Evolutionary conservation across 30 jellyfish, hydroid and myxozoan species (phyloP).

Genomic region (Aurelia sp.): DNA sequence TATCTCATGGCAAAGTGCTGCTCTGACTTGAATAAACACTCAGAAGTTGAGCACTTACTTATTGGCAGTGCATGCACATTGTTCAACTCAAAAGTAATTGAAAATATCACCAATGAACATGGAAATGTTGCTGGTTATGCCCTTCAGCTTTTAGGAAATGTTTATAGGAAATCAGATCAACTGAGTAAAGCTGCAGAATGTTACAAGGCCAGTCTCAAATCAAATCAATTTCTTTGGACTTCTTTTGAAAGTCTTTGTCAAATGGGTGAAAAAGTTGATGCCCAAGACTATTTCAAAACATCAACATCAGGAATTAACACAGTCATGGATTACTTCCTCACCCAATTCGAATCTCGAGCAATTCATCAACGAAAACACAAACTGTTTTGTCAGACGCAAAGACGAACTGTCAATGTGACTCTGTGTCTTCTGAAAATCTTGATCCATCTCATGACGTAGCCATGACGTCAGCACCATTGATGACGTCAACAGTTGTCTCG

Average conservation of each 20-base stretch:
- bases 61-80: constrained; percentile 72
- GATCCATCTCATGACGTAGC: constrained; percentile 81
- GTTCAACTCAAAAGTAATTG: constrained; percentile 54
- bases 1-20: too few relatives aligned
- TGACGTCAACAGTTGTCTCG: constrained; percentile 96
- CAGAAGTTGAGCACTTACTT: constrained; percentile 84
- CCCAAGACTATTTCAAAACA: constrained; percentile 82
- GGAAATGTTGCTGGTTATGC: constrained; percentile 91
- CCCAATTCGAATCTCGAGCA: constrained; percentile 49
- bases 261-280: constrained; percentile 95
- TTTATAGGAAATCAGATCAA: constrained; percentile 92
- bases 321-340: constrained; percentile 8
- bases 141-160: constrained; percentile 87
- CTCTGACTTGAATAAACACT: too few relatives aligned
- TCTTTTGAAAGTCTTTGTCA: constrained; percentile 89
- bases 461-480: constrained; percentile 82
- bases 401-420: constrained; percentile 62
- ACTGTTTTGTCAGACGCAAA: constrained; percentile 52
- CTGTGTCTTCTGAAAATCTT: constrained; percentile 81
- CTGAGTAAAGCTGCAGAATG: constrained; percentile 84
- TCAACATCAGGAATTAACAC: constrained; percentile 43
- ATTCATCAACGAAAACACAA: constrained; percentile 8
- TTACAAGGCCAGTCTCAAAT: constrained; percentile 83
- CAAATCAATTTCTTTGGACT: constrained; percentile 95
- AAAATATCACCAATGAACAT: constrained; percentile 62